Conservation (phyloP, 1,140 invertebrate genomes). For the Heliconius hewitsoni region DNA sequence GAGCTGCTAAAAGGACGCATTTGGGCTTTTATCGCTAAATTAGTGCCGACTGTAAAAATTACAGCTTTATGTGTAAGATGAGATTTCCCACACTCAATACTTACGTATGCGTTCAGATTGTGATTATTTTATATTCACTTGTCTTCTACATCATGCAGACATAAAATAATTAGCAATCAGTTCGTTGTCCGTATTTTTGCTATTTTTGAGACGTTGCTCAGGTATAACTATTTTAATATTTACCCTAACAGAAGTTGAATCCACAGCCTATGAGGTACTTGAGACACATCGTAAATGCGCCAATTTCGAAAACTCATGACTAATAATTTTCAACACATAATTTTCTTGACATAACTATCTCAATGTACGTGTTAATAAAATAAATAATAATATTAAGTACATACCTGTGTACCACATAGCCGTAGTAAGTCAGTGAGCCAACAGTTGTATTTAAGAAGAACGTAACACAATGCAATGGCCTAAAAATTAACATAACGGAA, state of each 20-base stretch:
- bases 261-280: too few relatives aligned
- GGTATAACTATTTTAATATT: too few relatives aligned
- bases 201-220: too few relatives aligned
- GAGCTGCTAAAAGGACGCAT: conserved; percentile 49
- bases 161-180: neutral
- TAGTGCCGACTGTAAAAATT: conserved; percentile 48
- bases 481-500: conserved; percentile 17
- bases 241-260: too few relatives aligned
- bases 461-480: conserved; percentile 9
- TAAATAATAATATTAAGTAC: too few relatives aligned
- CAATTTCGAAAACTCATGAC: too few relatives aligned
- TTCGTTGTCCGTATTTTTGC: too few relatives aligned
- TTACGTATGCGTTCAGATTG: neutral
- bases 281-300: too few relatives aligned
- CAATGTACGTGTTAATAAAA: too few relatives aligned
- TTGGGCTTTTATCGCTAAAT: conserved; percentile 48
- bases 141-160: neutral
- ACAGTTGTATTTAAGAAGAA: conserved; percentile 1
- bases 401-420: too few relatives aligned
- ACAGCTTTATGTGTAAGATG: conserved; percentile 36
- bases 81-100: neutral
- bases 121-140: neutral
- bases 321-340: too few relatives aligned
- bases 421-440: neutral
- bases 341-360: too few relatives aligned